phyloP scores from a whole-genome alignment of 35 echinoderm and acorn worm genomes.

The Strongylocentrotus purpuratus region DNA sequence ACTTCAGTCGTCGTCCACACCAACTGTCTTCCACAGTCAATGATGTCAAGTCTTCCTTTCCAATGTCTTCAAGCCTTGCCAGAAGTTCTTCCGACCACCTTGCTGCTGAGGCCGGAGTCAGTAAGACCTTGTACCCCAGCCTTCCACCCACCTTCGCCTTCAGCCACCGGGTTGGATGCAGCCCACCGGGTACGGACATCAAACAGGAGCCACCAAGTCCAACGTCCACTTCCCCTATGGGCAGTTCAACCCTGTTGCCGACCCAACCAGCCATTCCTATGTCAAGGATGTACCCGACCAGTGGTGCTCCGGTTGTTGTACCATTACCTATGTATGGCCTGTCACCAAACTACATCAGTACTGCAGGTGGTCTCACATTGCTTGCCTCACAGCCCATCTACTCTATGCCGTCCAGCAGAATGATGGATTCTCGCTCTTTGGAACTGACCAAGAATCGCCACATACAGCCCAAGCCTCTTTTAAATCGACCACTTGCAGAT shows the following conservation, averaged over 20 bases:
- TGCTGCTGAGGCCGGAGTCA: background rate
- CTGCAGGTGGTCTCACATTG: slow-evolving; percentile 12
- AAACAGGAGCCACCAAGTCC: slow-evolving; percentile 49
- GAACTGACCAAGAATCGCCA: slow-evolving; percentile 3
- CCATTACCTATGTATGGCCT: slow-evolving; percentile 19
- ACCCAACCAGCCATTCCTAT: background rate
- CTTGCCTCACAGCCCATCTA: slow-evolving; percentile 15
- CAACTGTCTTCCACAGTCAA: background rate
- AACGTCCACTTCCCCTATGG: background rate
- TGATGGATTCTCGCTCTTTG: background rate
- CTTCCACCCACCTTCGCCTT: slow-evolving; percentile 20
- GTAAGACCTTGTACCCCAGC: slow-evolving; percentile 5
- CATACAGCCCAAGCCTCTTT: slow-evolving; percentile 1
- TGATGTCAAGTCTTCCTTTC: background rate
- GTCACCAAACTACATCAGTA: slow-evolving; percentile 21
- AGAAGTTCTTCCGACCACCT: background rate
- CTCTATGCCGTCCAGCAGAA: slow-evolving; percentile 13
- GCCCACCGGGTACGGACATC: slow-evolving; percentile 37
- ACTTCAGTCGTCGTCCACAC: slow-evolving; percentile 15
- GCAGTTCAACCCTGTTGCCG: background rate
- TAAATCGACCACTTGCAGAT: background rate
- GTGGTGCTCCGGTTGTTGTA: background rate
- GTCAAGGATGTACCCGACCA: background rate
- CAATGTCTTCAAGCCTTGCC: background rate
- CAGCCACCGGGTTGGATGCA: slow-evolving; percentile 32